Base-by-base conservation (phyloP, 2,888 invertebrate genomes). In the Drosophila recens region DNA sequence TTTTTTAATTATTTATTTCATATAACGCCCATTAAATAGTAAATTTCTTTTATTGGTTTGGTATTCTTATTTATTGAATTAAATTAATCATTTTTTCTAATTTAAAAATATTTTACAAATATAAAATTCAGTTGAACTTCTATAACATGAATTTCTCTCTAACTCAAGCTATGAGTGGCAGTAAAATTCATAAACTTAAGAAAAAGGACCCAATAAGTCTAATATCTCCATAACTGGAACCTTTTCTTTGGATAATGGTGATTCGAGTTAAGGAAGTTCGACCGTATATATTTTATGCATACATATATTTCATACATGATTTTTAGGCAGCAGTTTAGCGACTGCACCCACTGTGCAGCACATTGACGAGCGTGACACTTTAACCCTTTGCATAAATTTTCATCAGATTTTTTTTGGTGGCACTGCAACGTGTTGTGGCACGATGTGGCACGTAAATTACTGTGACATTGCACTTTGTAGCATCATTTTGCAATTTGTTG, bases 381-480 rank as follows among this genome's bases (percentile, higher is more conserved):
- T 89, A 76, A 86, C 89, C 86, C 87, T 89, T 88, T 75, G 84
- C 89, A 87, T 84, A 89, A 80, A 87, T 84, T 76, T 80, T 87
- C 80, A 88, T 87, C 87, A 84, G 74, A 38, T 38, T 53, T 67
- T 73, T 70, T 17, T 43, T 56, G 34, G 69, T 69, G 67, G 68
- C 57, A 34, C 10, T 33, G 40, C 48, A 45, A 53, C 38, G 51
- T 49, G 27, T 38, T 58, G 58, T 63, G 67, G 45, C 53, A 63
- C 53, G 48, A 40, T 62, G 73, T 75, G 70, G 67, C 78, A 79
- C 72, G 85, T 82, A 89, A 87, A 82, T 89, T 89, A 87, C 82
- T 87, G 88, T 88, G 87, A 88, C 87, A 89, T 89, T 89, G 88
- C 87, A 89, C 86, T 83, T 87, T 82, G 82, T 70, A 67, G 54